A percentile compares a stretch with the other conserved stretches of the same genome.
Evolutionary conservation across 2,797 vertebrate species (phyloP).

Genomic region (Lophius americanus): DNA sequence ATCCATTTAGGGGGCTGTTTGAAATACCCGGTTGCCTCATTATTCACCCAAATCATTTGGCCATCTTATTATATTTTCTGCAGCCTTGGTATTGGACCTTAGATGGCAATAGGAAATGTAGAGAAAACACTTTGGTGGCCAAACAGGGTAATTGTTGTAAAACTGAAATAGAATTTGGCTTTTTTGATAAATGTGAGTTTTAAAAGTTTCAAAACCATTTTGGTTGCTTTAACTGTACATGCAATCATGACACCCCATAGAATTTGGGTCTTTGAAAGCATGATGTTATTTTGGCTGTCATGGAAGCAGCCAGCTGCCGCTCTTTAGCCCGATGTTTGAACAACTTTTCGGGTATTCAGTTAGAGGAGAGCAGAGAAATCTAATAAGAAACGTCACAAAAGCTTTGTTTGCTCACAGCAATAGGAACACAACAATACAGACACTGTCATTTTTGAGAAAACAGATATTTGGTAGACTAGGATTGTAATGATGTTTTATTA

Average conservation of each 20-base stretch:
- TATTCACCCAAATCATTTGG: slow-evolving; percentile 33
- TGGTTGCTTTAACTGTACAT: slow-evolving; percentile 61
- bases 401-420: slow-evolving; percentile 28
- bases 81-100: slow-evolving; percentile 50
- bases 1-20: slow-evolving; percentile 33
- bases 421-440: slow-evolving; percentile 7
- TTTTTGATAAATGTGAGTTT: slow-evolving; percentile 53
- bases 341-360: slow-evolving; percentile 40
- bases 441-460: slow-evolving; percentile 16
- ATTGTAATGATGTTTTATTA: background rate
- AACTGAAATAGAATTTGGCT: slow-evolving; percentile 62
- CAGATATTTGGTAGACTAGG: background rate
- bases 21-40: slow-evolving; percentile 42
- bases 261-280: slow-evolving; percentile 45
- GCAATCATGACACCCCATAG: slow-evolving; percentile 77
- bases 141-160: slow-evolving; percentile 47
- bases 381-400: slow-evolving; percentile 37
- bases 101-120: slow-evolving; percentile 45
- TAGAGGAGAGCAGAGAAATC: slow-evolving; percentile 33
- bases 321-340: slow-evolving; percentile 55
- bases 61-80: slow-evolving; percentile 16
- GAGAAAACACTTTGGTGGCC: slow-evolving; percentile 50
- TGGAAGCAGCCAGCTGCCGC: slow-evolving; percentile 38
- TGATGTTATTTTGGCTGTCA: slow-evolving; percentile 37
- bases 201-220: slow-evolving; percentile 63